phyloP scores from a whole-genome alignment of 2,113 vertebrate genomes.

The Tinamus guttatus region DNA sequence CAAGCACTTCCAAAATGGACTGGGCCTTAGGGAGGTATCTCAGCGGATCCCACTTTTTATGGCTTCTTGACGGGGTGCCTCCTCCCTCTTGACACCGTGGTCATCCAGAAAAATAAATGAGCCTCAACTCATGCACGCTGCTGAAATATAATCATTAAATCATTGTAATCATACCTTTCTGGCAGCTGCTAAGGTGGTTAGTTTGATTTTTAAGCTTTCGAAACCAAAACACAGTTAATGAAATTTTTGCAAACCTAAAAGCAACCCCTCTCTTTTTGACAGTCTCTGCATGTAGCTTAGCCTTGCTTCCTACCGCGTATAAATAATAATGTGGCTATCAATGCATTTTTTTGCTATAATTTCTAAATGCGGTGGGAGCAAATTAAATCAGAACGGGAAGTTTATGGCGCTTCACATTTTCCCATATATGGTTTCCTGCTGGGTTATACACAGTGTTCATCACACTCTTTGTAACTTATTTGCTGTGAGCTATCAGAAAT shows the following conservation, averaged over 20 bases:
- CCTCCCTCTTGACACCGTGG: background rate
- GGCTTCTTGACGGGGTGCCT: background rate
- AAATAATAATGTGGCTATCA: constrained; percentile 29
- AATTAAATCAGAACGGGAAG: constrained; percentile 48
- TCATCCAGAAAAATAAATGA: background rate
- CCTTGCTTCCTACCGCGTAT: background rate
- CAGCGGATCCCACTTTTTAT: fast-evolving
- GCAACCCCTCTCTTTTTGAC: background rate
- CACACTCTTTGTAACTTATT: background rate
- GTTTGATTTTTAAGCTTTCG: constrained; percentile 24
- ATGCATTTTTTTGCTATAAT: constrained; percentile 7
- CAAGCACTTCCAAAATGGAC: background rate
- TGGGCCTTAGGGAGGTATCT: background rate
- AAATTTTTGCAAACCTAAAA: constrained; percentile 38
- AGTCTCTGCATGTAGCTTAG: background rate
- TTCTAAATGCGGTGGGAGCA: constrained; percentile 5
- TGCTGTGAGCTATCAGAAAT: constrained; percentile 48
- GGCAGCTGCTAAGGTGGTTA: background rate
- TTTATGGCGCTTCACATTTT: constrained; percentile 19
- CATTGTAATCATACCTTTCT: background rate
- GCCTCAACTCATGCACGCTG: background rate
- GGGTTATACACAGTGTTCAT: constrained; percentile 6
- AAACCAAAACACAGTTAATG: constrained; percentile 17
- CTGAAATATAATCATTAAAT: constrained; percentile 11
- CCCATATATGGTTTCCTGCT: background rate